These are phyloP conservation scores for Oncorhynchus gorbuscha DNA, from an alignment of 2,113 vertebrate species.

Conservation along the genomic window DNA sequence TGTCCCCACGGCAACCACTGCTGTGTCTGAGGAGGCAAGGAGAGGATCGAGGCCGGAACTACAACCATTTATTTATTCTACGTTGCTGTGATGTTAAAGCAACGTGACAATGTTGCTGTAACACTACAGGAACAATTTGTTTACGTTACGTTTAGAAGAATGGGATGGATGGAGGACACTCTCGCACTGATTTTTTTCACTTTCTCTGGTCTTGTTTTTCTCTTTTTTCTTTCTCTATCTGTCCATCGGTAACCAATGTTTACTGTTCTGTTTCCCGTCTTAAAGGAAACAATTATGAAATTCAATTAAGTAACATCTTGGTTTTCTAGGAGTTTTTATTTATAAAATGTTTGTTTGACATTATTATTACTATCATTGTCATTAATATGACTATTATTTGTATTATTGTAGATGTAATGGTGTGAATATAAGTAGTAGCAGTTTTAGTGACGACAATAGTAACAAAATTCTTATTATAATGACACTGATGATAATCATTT, in stretches of 20 bases:
- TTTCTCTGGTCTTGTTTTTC: constrained; percentile 50
- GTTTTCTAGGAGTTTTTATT: constrained; percentile 50
- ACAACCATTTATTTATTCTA: constrained; percentile 60
- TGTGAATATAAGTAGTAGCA: constrained; percentile 56
- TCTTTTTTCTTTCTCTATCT: constrained; percentile 50
- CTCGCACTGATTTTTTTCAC: constrained; percentile 61
- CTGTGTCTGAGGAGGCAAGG: constrained; percentile 46
- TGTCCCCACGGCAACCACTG: constrained; percentile 60
- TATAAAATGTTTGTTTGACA: constrained; percentile 50
- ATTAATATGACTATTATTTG: constrained; percentile 79
- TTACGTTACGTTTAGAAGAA: constrained; percentile 36
- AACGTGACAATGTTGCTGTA: constrained; percentile 40
- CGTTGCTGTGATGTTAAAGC: constrained; percentile 63
- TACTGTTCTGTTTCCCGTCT: constrained; percentile 76
- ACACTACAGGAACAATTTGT: constrained; percentile 48
- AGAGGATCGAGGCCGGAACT: constrained; percentile 57
- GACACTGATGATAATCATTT: constrained; percentile 67
- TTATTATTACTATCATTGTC: constrained; percentile 55
- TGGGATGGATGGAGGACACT: constrained; percentile 53
- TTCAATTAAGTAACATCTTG: constrained; percentile 44
- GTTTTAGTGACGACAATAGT: constrained; percentile 50
- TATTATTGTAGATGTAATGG: constrained; percentile 53
- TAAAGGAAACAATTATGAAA: constrained; percentile 66
- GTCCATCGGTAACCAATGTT: constrained; percentile 77
- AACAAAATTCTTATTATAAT: constrained; percentile 59